These are phyloP conservation scores for Hyles lineata DNA, from an alignment of 2,888 invertebrate species.

Conservation along the genomic window DNA sequence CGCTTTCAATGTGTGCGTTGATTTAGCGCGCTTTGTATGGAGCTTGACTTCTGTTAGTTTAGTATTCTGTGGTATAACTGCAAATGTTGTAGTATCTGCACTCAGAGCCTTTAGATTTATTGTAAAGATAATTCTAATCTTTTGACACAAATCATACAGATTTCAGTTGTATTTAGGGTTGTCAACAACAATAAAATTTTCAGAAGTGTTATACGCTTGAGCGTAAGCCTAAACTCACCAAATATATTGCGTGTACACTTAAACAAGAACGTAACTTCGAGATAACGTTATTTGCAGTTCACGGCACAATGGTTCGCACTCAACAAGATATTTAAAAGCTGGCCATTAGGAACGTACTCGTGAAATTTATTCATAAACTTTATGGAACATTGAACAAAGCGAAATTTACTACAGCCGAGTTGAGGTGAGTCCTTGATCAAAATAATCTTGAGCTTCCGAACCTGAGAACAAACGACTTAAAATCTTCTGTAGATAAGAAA, in stretches of 20 bases:
- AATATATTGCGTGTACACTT: constrained; percentile 8
- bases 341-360: constrained; percentile 22
- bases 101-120: too few species aligned
- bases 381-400: constrained; percentile 44
- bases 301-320: constrained; percentile 24
- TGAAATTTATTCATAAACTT: constrained; percentile 34
- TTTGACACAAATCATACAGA: too few species aligned
- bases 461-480: constrained; percentile 51
- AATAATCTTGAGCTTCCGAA: constrained; percentile 48
- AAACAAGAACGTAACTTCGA: constrained; percentile 13
- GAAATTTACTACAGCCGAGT: constrained; percentile 43
- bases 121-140: too few species aligned
- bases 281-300: constrained; percentile 22
- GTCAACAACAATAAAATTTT: constrained; percentile 3
- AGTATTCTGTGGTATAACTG: too few species aligned
- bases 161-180: background rate
- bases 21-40: too few species aligned
- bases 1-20: too few species aligned
- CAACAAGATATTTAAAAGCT: constrained; percentile 26
- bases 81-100: too few species aligned
- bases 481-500: constrained; percentile 58
- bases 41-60: too few species aligned
- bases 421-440: constrained; percentile 42
- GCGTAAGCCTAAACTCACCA: constrained; percentile 10
- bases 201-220: background rate